Evolutionary conservation across 2,888 invertebrate genomes (phyloP).

Genomic region (Nasonia oneida): DNA sequence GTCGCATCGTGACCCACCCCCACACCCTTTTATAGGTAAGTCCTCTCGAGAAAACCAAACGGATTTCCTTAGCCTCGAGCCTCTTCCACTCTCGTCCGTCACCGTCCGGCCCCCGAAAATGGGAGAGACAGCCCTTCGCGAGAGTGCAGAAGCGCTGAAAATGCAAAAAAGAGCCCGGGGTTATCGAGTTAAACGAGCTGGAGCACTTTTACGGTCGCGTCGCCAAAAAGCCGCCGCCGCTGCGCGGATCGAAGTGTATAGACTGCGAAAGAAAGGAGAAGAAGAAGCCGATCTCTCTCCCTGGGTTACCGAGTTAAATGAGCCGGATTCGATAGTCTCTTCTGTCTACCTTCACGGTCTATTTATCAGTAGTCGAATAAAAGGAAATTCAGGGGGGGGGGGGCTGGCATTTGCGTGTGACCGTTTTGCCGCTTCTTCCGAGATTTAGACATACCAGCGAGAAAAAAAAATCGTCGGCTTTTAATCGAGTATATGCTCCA

Average conservation of each 20-base stretch:
- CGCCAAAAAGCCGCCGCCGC: constrained; percentile 14
- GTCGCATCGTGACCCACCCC: too few species aligned
- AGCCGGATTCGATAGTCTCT: constrained; percentile 55
- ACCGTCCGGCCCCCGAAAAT: neutral
- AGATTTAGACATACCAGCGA: neutral
- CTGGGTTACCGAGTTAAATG: constrained; percentile 60
- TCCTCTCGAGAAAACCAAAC: constrained; percentile 1
- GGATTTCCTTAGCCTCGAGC: constrained; percentile 9
- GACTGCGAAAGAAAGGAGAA: neutral
- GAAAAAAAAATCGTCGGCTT: neutral
- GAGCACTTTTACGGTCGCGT: constrained; percentile 49
- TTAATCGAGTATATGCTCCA: neutral
- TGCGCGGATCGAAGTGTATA: neutral
- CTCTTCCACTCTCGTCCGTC: neutral
- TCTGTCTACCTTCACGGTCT: constrained; percentile 46
- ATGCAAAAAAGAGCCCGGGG: constrained; percentile 46
- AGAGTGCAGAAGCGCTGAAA: constrained; percentile 47
- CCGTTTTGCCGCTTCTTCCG: neutral
- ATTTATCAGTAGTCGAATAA: constrained; percentile 22
- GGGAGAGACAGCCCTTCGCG: neutral
- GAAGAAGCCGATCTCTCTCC: constrained; percentile 16
- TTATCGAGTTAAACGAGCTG: constrained; percentile 48
- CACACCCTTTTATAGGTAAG: neutral
- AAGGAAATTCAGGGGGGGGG: neutral
- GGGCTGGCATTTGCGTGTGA: neutral